Percentiles rank a stretch among this genome's conserved stretches.
Conservation (phyloP, 2,888 invertebrate genomes). For the Petrolisthes manimaculis region DNA sequence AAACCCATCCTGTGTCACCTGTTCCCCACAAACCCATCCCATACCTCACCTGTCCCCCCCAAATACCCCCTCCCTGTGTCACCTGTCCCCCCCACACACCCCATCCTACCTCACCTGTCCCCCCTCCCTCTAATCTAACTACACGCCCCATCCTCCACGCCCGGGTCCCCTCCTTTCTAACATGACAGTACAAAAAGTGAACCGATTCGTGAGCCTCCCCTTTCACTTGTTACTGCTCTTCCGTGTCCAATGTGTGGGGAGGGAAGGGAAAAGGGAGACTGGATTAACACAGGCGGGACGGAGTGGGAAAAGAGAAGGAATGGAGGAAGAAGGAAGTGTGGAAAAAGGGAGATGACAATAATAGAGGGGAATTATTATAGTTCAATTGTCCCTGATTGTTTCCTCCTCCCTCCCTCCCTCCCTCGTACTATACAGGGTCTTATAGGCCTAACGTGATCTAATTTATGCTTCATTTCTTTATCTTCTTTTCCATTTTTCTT, state of each 20-base stretch:
- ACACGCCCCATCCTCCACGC: neutral
- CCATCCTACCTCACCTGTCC: constrained; percentile 1
- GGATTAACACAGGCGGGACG: neutral
- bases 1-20: too few relatives aligned
- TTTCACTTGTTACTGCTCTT: neutral
- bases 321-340: neutral
- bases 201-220: neutral
- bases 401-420: too few relatives aligned
- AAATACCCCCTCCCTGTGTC: neutral
- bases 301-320: neutral
- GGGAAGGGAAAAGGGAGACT: too few relatives aligned
- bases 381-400: too few relatives aligned
- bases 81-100: neutral
- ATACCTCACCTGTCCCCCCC: too few relatives aligned
- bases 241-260: neutral
- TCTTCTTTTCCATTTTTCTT: too few relatives aligned
- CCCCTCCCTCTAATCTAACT: neutral
- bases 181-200: neutral
- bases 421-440: too few relatives aligned
- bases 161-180: constrained; percentile 6
- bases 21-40: too few relatives aligned
- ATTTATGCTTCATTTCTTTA: too few relatives aligned
- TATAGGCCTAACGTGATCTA: too few relatives aligned
- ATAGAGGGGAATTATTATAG: too few relatives aligned
- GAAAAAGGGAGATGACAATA: too few relatives aligned